Evolutionary conservation across 2,888 invertebrate genomes (phyloP).

Genomic region (Thyatira batis): DNA sequence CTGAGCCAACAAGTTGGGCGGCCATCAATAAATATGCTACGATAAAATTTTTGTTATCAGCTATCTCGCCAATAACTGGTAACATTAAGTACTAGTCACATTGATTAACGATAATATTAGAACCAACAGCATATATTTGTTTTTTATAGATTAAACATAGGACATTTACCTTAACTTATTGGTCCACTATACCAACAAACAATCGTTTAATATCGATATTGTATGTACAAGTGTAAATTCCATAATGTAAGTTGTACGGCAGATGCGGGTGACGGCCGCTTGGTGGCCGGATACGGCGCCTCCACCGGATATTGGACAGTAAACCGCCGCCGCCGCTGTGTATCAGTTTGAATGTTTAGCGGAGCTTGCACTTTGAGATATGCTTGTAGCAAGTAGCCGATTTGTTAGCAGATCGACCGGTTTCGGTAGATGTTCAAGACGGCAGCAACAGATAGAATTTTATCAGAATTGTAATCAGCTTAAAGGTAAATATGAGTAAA

Average conservation of each 20-base stretch:
- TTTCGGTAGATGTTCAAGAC: conserved; percentile 1
- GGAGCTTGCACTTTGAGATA: conserved; percentile 19
- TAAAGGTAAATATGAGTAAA: no score
- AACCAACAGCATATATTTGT: no score
- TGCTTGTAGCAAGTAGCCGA: conserved; percentile 18
- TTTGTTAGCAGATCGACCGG: conserved; percentile 13
- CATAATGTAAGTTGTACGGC: conserved; percentile 30
- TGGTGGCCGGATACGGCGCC: conserved; percentile 52
- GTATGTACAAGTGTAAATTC: conserved; percentile 6
- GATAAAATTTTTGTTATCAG: no score
- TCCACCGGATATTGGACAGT: conserved; percentile 67
- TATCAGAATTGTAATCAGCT: background rate
- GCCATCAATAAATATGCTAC: no score
- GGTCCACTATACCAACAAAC: no score
- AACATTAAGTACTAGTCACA: background rate
- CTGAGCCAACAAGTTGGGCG: no score
- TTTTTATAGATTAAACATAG: no score
- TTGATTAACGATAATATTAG: no score
- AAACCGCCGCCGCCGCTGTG: conserved; percentile 52
- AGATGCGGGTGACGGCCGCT: conserved; percentile 42
- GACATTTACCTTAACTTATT: no score
- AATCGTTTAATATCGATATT: background rate
- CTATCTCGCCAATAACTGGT: no score
- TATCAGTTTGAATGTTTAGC: conserved; percentile 33
- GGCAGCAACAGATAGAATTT: background rate